A percentile compares a stretch with the other conserved stretches of the same genome.
phyloP scores from a whole-genome alignment of 1,140 invertebrate species.

The Bombus huntii region DNA sequence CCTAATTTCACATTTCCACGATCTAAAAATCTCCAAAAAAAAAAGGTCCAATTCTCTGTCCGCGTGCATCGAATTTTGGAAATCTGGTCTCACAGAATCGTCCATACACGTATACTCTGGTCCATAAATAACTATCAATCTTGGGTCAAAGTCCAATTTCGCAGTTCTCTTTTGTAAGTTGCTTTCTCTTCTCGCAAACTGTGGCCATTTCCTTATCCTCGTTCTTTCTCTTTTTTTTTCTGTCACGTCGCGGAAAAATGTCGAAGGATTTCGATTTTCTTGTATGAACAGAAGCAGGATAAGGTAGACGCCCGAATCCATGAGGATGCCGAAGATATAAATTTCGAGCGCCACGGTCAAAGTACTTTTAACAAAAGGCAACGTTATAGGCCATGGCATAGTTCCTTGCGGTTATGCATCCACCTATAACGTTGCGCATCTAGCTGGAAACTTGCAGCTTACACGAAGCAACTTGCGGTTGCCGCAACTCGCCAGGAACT shows the following conservation, averaged over 20 bases:
- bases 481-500: constrained; percentile 60
- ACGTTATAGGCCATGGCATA: constrained; percentile 59
- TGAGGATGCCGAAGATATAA: not conserved
- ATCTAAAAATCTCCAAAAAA: no score
- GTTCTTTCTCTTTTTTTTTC: no score
- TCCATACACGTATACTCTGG: no score
- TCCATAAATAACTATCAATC: not conserved
- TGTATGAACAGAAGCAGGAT: accelerated
- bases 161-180: not conserved
- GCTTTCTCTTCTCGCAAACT: no score
- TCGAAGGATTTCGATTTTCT: not conserved
- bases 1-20: no score
- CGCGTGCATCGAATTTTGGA: no score
- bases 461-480: constrained; percentile 66
- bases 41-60: no score
- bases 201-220: not conserved
- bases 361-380: constrained; percentile 59
- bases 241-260: not conserved
- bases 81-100: not conserved
- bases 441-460: constrained; percentile 54
- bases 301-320: not conserved
- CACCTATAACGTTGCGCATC: constrained; percentile 59
- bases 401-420: constrained; percentile 64
- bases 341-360: not conserved
- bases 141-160: not conserved